Evolutionary conservation across 2,113 vertebrate genomes (phyloP), one percentile per base, ranked within the genome.

Genomic region (Raphicerus campestris): DNA sequence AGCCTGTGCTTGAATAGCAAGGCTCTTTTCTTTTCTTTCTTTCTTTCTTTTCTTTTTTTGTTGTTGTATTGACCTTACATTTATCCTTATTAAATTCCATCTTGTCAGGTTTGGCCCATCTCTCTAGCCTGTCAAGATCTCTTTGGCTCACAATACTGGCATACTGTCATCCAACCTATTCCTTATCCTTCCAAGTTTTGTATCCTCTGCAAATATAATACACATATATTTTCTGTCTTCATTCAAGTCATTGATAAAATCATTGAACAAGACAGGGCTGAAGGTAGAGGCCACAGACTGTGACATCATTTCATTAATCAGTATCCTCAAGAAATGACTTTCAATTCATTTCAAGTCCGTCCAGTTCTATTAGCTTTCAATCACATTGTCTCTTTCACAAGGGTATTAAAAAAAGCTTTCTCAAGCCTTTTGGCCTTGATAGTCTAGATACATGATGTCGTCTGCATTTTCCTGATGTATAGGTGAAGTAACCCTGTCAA

Each of bases 301-400:
- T 92, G 89, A 84, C 47, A 85, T 92, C 80, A 96, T 96, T 96
- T 91, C 92, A 97, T 92, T 96, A 92, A 90, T 89, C 89, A 84
- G 80, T 55, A 61, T 87, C 87, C 39, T 77, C 32, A 55, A 95
- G 73, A 96, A 94, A 77, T 86, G 81, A 39, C 47, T 89, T 97
- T 96, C 97, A 93, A 89, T 96, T 96, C 22, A 56, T 97, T 94
- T 96, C n/a, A 86, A 66, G 84, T 75, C 84, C 17, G 60, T 94
- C 61, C 63, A 66, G 10, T 94, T 90, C 16, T 87, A 84, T 93
- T 93, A 63, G 10, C 73, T 87, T 93, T 86, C 55, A 61, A 3
- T 83, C 17, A 80, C 30, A 81, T 56, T 56, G 85, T 51, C 49
- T 93, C 42, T 93, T 91, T 96, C 42, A 84, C 28, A 91, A 77